Conservation (phyloP, 2,797 vertebrate genomes). For the Spinus olivaceus region DNA sequence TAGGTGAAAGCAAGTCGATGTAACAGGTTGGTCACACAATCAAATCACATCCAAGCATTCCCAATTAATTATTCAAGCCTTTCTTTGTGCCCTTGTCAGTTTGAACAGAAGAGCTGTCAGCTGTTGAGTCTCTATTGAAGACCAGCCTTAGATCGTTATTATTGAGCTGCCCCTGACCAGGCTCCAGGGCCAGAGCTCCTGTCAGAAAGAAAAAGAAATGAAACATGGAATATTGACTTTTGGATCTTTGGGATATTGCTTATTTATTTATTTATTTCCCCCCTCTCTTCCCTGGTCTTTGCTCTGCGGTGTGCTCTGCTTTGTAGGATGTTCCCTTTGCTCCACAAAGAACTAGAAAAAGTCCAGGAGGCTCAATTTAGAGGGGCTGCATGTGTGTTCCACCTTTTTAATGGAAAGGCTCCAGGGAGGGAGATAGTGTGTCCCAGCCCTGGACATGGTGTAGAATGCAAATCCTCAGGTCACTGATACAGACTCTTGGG, state of each 20-base stretch:
- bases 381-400: background rate
- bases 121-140: conserved; percentile 53
- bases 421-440: background rate
- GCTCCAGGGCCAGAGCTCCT: conserved; percentile 11
- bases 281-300: background rate
- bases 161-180: conserved; percentile 64
- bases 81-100: conserved; percentile 52
- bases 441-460: background rate
- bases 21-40: background rate
- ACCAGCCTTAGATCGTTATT: conserved; percentile 71
- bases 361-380: background rate
- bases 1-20: background rate
- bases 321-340: background rate
- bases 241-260: conserved; percentile 44
- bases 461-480: conserved; percentile 2
- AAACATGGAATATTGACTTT: conserved; percentile 36
- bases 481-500: background rate
- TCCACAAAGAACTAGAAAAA: background rate
- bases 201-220: conserved; percentile 34
- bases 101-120: conserved; percentile 71
- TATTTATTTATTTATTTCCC: conserved; percentile 3
- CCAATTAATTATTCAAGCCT: conserved; percentile 59
- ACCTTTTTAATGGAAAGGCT: background rate
- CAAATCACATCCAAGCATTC: background rate
- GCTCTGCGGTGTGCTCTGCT: background rate